Evolutionary conservation across 2,113 vertebrate species (phyloP).

Genomic region (Isichthys henryi): DNA sequence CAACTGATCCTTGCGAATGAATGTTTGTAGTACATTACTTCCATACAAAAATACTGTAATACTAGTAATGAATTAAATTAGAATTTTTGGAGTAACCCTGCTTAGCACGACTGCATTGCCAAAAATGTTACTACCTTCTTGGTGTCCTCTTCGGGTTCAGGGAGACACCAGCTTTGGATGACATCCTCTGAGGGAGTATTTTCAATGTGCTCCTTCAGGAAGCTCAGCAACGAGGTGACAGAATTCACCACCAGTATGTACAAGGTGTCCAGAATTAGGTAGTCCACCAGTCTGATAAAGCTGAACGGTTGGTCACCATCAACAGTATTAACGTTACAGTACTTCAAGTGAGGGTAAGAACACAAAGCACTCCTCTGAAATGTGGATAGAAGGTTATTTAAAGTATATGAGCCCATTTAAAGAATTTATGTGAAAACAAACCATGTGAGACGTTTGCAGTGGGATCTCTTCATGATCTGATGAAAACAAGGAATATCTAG

Average conservation of each 20-base stretch:
- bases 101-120: neutral
- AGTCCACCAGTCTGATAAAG: constrained; percentile 75
- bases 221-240: constrained; percentile 53
- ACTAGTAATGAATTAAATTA: neutral
- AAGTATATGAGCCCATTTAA: neutral
- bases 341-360: neutral
- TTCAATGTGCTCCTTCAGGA: constrained; percentile 57
- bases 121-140: constrained; percentile 47
- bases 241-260: constrained; percentile 64
- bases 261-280: constrained; percentile 69
- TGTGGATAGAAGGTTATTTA: neutral
- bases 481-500: constrained; percentile 52
- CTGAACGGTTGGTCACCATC: constrained; percentile 41
- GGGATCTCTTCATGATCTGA: constrained; percentile 54
- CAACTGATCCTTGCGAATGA: neutral
- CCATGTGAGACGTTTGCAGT: constrained; percentile 61
- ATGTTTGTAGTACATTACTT: neutral
- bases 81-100: neutral
- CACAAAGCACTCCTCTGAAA: neutral
- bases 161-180: constrained; percentile 60
- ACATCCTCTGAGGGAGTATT: constrained; percentile 51
- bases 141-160: constrained; percentile 33
- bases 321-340: neutral
- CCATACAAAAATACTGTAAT: neutral
- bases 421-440: constrained; percentile 37